Base-by-base conservation (phyloP, 2,113 vertebrate genomes). In the Ancistrus triradiatus region DNA sequence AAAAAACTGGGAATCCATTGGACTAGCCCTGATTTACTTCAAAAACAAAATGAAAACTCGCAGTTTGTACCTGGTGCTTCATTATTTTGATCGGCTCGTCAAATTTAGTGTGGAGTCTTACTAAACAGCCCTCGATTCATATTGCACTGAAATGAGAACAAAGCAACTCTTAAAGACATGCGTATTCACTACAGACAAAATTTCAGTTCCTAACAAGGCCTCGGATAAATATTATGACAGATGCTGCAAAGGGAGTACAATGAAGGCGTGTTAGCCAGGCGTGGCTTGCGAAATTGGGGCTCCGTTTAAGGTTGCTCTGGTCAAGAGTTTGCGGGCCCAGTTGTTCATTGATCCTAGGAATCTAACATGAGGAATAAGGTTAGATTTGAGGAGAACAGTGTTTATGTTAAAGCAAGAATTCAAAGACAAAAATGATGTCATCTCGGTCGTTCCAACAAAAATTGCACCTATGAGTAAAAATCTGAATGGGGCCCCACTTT, bases 51-150 rank as follows among this genome's bases (percentile, higher is more conserved):
- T n/a, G n/a, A n/a, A n/a, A n/a, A n/a, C n/a, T n/a, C n/a, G n/a
- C n/a, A n/a, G n/a, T 3, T 5, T 51, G 25, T 68, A 89, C 91
- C 89, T 91, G 88, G 80, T n/a, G 88, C 88, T 85, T 69, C 69
- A 93, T 81, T 66, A 93, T 84, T 59, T 90, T 90, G 38, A 90
- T 77, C 19, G 90, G 85, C 74, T 91, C 90, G 69, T 90, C 81
- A 0, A 88, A 88, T n/a, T 84, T 83, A 0, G 82, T 74, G 2
- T 90, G 90, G 80, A 49, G 88, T 90, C 78, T 91, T 91, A 71
- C 81, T 70, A 92, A 61, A 61, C 91, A 89, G 2, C 91, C 87
- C 0, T 52, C 67, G 90, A 85, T 67, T 88, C 88, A 40, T 89
- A 89, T 28, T 87, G 84, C 15, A 91, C 90, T 90, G 90, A 76